Percentiles rank a stretch among this genome's conserved stretches.
Evolutionary conservation across 2,888 invertebrate genomes (phyloP).

Genomic region (Tetramorium bicarinatum): DNA sequence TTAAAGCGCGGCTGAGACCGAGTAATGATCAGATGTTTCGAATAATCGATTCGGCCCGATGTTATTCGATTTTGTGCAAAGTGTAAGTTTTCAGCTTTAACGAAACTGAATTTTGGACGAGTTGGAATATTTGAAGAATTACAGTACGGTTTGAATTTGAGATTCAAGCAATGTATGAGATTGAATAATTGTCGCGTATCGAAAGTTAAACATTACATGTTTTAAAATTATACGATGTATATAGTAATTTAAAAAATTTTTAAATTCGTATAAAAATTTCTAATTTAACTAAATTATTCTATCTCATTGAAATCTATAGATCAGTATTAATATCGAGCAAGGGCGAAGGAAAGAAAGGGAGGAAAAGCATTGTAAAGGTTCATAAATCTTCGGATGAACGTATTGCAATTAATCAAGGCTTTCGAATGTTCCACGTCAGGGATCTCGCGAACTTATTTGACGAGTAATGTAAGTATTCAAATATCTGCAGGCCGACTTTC

Average conservation of each 20-base stretch:
- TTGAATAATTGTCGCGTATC: background rate
- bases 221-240: background rate
- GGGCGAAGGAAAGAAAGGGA: background rate
- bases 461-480: conserved; percentile 16
- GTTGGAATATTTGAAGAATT: background rate
- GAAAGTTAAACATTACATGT: background rate
- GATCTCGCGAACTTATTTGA: conserved; percentile 10
- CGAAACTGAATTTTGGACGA: background rate
- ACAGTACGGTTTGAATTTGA: conserved; percentile 1
- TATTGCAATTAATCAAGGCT: background rate
- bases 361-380: background rate
- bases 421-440: background rate
- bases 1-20: background rate
- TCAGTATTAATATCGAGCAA: background rate
- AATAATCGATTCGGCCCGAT: background rate
- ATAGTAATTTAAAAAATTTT: background rate
- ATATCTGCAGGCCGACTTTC: background rate
- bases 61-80: background rate
- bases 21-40: background rate
- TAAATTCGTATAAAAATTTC: background rate
- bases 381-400: conserved; percentile 11
- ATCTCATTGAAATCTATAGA: background rate
- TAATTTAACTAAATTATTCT: background rate
- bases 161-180: background rate
- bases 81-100: background rate